These are phyloP conservation scores for Polyergus mexicanus DNA, from an alignment of 1,140 invertebrate genomes.

Conservation along the genomic window DNA sequence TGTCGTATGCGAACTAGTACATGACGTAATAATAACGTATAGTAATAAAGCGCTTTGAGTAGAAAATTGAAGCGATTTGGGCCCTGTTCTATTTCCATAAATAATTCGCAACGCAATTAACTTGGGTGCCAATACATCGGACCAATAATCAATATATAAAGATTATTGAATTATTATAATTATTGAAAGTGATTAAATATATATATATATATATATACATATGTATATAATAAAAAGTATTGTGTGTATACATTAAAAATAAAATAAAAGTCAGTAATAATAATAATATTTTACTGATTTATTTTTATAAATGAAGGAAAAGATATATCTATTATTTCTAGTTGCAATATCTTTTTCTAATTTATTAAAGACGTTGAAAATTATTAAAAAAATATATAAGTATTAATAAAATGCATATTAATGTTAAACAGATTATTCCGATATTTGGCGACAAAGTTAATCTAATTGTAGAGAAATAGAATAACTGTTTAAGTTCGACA, in stretches of 20 bases:
- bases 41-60: constrained; percentile 55
- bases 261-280: no score
- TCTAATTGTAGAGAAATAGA: background rate
- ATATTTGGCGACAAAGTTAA: background rate
- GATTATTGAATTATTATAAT: no score
- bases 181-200: no score
- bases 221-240: no score
- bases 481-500: background rate
- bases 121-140: background rate
- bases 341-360: background rate
- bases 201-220: no score
- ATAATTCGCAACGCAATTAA: constrained; percentile 44
- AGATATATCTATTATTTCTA: background rate
- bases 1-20: constrained; percentile 48
- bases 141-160: background rate
- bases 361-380: background rate
- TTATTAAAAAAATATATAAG: constrained; percentile 12
- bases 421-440: constrained; percentile 5
- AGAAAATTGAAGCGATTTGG: constrained; percentile 56
- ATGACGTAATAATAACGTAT: constrained; percentile 23
- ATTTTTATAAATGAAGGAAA: background rate
- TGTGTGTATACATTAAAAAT: no score
- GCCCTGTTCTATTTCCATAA: constrained; percentile 55
- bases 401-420: background rate
- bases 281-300: no score